Evolutionary conservation across 2,113 vertebrate species (phyloP), one percentile per base, ranked within the genome.

Genomic region (Seriola dumerili): DNA sequence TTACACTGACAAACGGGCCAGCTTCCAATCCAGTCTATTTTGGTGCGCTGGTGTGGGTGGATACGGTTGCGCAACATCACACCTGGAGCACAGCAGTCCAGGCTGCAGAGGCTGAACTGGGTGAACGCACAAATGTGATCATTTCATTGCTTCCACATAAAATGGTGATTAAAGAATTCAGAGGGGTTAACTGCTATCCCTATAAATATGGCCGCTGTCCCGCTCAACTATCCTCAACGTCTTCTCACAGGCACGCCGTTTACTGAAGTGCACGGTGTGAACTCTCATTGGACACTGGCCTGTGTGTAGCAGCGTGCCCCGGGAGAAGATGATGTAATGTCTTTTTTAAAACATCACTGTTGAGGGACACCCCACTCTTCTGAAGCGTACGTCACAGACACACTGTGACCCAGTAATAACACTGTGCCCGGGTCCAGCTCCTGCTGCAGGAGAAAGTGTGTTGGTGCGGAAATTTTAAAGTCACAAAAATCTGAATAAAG

Each of bases 321-420:
- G 1, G 65, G 82, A 83, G 74, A 73, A 17, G 77, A 78, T 89
- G 90, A 91, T 85, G 90, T 92, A 75, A 91, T 87, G 57, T 55
- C 68, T 81, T 88, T 81, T 50, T 80, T 71, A 34, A 88, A 89
- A 76, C 67, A 79, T 76, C 71, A 34, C 69, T n/a, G 50, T 16
- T 77, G 57, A 87, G 88, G 80, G 81, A 86, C 86, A 64, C 75
- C 87, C 74, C 25, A 5, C 66, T 76, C 58, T 76, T 55, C 73
- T 72, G 66, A 67, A n/a, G 62, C 58, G 76, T 17, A 87, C 67
- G 13, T 86, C 86, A 77, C 1, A 65, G 5, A 40, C 2, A 21
- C 3, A 42, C 29, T 2, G 59, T 84, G 75, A 79, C 71, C 85
- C 34, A 59, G 78, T 29, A 42, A 9, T 19, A 55, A 69, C 5